Base-by-base conservation (phyloP, 53 echinoderm and acorn worm species). In the Arbacia lixula region DNA sequence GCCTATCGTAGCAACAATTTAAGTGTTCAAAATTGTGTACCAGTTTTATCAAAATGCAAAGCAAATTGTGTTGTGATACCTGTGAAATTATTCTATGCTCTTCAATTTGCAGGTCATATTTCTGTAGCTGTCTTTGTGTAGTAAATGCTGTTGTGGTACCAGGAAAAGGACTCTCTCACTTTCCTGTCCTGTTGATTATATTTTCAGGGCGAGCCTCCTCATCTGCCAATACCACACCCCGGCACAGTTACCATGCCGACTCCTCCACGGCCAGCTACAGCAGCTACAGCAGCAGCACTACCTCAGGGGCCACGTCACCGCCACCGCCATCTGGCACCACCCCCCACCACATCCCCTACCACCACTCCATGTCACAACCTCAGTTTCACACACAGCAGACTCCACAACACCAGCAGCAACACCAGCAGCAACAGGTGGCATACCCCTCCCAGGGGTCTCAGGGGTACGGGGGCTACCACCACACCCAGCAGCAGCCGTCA, bases 191-290 rank as follows among this genome's bases (percentile, higher is more conserved):
- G 46, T 46, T 46, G 46, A 46, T 46, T 46, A 8, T 46, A 46
- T 46, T 46, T n/a, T n/a, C 62, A 81, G 82, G 82, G 50, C 62
- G 82, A 42, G 82, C 33, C 3, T 81, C 82, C 17, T 81, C 82
- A n/a, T 81, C 82, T 1, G 82, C 82, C 62, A 81, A 81, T 49
- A 81, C 82, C 29, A 81, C 82, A 63, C 82, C 82, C 2, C 82
- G 82, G 41, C 82, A 81, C 42, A 81, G 82, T 62, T 81, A 81
- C 33, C 82, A 81, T 22, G 82, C 82, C 40, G 82, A 81, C 62
- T 81, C 82, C 12, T 81, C 82, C 41, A 81, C 82, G 30, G 82
- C 82, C 49, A 81, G 82, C 64, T 81, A 81, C 61, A 81, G 82
- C 62, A 81, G 82, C 50, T 33, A 81, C 64, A 81, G 82, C 64